Evolutionary conservation across 2,113 vertebrate genomes (phyloP).

Genomic region (Leptobrachium ailaonicum): DNA sequence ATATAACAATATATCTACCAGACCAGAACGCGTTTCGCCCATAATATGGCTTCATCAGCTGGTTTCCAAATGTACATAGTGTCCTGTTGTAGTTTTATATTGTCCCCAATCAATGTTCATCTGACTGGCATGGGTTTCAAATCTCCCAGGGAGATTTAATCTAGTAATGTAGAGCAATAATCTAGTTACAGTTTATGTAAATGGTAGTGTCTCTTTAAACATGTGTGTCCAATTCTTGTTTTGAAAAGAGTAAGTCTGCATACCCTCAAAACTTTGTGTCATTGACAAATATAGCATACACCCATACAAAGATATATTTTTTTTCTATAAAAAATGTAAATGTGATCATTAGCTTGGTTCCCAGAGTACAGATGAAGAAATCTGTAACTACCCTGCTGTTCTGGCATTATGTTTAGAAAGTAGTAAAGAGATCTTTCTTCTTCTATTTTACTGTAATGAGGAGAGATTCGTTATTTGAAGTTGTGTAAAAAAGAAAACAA

Average conservation of each 20-base stretch:
- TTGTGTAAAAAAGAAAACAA: slow-evolving; percentile 25
- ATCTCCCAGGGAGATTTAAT: too few species aligned
- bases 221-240: too few species aligned
- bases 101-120: too few species aligned
- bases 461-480: slow-evolving; percentile 39
- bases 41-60: too few species aligned
- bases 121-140: too few species aligned
- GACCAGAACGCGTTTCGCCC: too few species aligned
- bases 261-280: background rate
- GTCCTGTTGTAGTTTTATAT: too few species aligned
- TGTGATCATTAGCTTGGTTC: slow-evolving; percentile 38
- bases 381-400: slow-evolving; percentile 34
- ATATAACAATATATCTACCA: too few species aligned
- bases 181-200: too few species aligned
- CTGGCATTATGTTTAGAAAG: slow-evolving; percentile 23
- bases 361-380: slow-evolving; percentile 13
- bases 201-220: too few species aligned
- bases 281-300: slow-evolving; percentile 12
- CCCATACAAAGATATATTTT: background rate
- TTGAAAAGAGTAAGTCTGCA: background rate
- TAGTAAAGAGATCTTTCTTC: slow-evolving; percentile 24
- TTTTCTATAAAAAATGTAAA: slow-evolving; percentile 36
- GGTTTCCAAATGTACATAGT: too few species aligned
- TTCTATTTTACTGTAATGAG: slow-evolving; percentile 22
- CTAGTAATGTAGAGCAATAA: too few species aligned